phyloP scores from a whole-genome alignment of 1,140 invertebrate species.

The Brachionus rubens region DNA sequence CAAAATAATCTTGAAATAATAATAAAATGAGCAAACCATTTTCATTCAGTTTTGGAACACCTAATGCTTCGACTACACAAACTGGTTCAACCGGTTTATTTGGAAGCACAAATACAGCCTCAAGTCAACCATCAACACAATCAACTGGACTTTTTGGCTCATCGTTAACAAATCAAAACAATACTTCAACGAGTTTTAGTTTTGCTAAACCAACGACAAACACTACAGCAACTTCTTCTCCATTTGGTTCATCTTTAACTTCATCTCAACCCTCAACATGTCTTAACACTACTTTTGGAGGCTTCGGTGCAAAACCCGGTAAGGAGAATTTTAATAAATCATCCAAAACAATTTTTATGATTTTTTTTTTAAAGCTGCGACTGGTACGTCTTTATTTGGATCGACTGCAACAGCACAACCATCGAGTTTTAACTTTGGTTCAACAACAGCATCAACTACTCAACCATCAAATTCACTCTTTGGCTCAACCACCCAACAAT shows the following conservation, averaged over 20 bases:
- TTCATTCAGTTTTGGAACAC: slow-evolving; percentile 5
- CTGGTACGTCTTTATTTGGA: slow-evolving; percentile 49
- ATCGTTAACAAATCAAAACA: background rate
- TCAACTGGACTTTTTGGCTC: slow-evolving; percentile 32
- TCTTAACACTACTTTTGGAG: slow-evolving; percentile 48
- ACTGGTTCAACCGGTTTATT: slow-evolving; percentile 33
- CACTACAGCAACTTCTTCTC: background rate
- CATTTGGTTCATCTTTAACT: background rate
- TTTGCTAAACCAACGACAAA: slow-evolving; percentile 20
- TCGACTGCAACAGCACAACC: slow-evolving; percentile 47
- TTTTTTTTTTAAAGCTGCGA: slow-evolving; percentile 47
- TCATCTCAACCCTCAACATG: slow-evolving; percentile 48
- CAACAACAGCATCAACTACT: slow-evolving; percentile 47
- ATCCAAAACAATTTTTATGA: background rate
- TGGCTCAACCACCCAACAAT: slow-evolving; percentile 47
- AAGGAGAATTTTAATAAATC: no score
- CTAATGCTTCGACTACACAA: background rate
- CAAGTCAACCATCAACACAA: background rate
- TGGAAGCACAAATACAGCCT: slow-evolving; percentile 21
- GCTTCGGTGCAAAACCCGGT: slow-evolving; percentile 20
- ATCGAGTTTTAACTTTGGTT: slow-evolving; percentile 59
- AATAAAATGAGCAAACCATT: slow-evolving; percentile 13
- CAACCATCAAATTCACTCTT: slow-evolving; percentile 48
- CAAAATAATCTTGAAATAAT: background rate
- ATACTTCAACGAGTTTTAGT: background rate